Evolutionary conservation across 2,113 vertebrate species (phyloP).

Genomic region (Poeciliopsis occidentalis): DNA sequence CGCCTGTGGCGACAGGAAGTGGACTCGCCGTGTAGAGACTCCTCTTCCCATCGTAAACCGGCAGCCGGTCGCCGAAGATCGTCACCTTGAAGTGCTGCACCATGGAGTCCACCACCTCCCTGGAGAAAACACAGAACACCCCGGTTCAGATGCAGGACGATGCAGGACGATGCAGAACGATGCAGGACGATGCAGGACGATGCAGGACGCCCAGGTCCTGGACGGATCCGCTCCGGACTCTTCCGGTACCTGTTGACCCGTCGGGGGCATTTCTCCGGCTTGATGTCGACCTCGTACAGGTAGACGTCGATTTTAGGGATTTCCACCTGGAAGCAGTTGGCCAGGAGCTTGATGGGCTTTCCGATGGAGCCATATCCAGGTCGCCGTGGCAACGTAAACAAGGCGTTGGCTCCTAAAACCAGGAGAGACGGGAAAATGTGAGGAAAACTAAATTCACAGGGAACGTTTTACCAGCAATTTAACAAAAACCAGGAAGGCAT

Average conservation of each 20-base stretch:
- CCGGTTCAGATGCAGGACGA: background rate
- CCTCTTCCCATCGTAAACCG: slow-evolving; percentile 97
- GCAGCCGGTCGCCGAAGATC: slow-evolving; percentile 95
- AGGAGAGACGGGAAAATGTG: background rate
- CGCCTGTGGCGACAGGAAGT: slow-evolving; percentile 91
- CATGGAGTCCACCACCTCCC: slow-evolving; percentile 98
- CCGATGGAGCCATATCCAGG: slow-evolving; percentile 97
- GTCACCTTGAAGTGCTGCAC: slow-evolving; percentile 99
- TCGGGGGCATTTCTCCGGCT: slow-evolving; percentile 96
- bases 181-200: no score
- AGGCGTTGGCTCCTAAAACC: slow-evolving; percentile 84
- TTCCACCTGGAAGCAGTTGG: slow-evolving; percentile 99
- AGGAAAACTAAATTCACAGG: background rate
- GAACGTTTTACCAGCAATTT: no score
- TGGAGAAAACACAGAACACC: slow-evolving; percentile 47
- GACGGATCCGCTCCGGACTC: accelerated
- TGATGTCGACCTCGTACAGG: slow-evolving; percentile 98
- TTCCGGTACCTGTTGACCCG: slow-evolving; percentile 91
- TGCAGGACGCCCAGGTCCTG: background rate
- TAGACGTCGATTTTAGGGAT: slow-evolving; percentile 99
- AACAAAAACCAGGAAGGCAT: background rate
- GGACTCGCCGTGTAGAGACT: slow-evolving; percentile 96
- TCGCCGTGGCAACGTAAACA: slow-evolving; percentile 92
- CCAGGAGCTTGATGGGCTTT: slow-evolving; percentile 97
- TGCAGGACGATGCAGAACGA: no score